These are phyloP conservation scores for Schmidtea mediterranea DNA, from an alignment of 1,140 invertebrate genomes.

Conservation along the genomic window DNA sequence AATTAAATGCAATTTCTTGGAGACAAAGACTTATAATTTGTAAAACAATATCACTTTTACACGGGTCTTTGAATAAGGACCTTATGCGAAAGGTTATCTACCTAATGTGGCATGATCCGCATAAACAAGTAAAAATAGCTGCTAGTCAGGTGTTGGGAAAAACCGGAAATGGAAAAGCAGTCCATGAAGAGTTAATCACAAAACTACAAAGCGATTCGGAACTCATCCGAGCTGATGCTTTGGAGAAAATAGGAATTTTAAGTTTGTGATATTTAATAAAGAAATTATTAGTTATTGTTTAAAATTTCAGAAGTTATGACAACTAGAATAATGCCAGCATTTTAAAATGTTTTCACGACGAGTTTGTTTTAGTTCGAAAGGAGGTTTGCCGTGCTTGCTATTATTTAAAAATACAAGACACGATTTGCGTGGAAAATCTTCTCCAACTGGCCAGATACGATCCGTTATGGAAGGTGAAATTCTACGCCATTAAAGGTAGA, in stretches of 20 bases:
- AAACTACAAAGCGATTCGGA: slow-evolving; percentile 14
- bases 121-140: slow-evolving; percentile 6
- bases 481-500: slow-evolving; percentile 23
- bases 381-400: slow-evolving; percentile 20
- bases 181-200: slow-evolving; percentile 18
- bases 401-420: slow-evolving; percentile 18
- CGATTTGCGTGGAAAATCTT: slow-evolving; percentile 16
- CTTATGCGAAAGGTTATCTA: slow-evolving; percentile 6
- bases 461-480: slow-evolving; percentile 24
- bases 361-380: slow-evolving; percentile 18
- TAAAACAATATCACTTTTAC: slow-evolving; percentile 18
- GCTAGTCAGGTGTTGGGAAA: slow-evolving; percentile 12
- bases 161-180: slow-evolving; percentile 19
- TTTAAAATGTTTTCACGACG: slow-evolving; percentile 24
- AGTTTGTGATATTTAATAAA: slow-evolving; percentile 12
- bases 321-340: slow-evolving; percentile 19
- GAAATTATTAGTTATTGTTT: neutral
- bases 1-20: slow-evolving; percentile 24
- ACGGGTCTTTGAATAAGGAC: slow-evolving; percentile 10
- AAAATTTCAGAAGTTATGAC: slow-evolving; percentile 23
- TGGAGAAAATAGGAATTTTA: slow-evolving; percentile 19
- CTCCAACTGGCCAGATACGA: slow-evolving; percentile 22
- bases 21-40: slow-evolving; percentile 21
- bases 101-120: slow-evolving; percentile 26
- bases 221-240: slow-evolving; percentile 16